Base-by-base conservation (phyloP, 2,113 vertebrate species). In the Cebidichthys violaceus region DNA sequence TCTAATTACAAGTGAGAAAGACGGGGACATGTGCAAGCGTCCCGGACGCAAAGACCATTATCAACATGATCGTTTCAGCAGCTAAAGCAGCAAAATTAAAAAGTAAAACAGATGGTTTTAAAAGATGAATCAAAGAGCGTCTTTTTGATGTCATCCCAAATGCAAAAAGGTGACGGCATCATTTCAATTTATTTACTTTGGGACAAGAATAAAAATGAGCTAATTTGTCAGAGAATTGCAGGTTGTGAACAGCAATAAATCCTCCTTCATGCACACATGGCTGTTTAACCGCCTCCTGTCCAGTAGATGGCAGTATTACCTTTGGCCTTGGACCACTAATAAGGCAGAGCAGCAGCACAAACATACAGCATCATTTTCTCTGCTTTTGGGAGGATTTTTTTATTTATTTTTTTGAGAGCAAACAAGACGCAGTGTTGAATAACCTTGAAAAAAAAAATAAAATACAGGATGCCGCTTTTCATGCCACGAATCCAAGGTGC, bases 251-350 rank as follows among this genome's bases (percentile, higher is more conserved):
- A 69, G n/a, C 39, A 66, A 45, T 27, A 54, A n/a, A 65, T 14
- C 59, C 17, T 4, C 52, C 43, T 61, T 43, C 1, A 6, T 55
- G 24, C 1, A 55, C 69, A n/a, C 43, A 20, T 1, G 18, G 31
- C 43, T 35, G 66, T 11, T 33, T 1, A 18, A 2, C 4, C 4
- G 0, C 13, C 2, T 6, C 0, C 0, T 0, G 9, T 2, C 79
- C 92, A 86, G 92, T 84, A 93, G 93, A 90, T 90, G 89, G 90
- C 90, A 93, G 62, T 93, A 13, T 90, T 84, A 79, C 41, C 45
- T 78, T 82, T 87, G 75, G 35, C 54, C 75, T 76, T 10, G 9
- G 0, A 5, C 10, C 2, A 8, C 3, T 15, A 65, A 20, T 27
- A 11, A 33, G 17, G 5, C 11, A 20, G 31, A 17, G 52, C 52